Conservation (phyloP, 2,888 invertebrate species). For the Ctenicera cuprea region DNA sequence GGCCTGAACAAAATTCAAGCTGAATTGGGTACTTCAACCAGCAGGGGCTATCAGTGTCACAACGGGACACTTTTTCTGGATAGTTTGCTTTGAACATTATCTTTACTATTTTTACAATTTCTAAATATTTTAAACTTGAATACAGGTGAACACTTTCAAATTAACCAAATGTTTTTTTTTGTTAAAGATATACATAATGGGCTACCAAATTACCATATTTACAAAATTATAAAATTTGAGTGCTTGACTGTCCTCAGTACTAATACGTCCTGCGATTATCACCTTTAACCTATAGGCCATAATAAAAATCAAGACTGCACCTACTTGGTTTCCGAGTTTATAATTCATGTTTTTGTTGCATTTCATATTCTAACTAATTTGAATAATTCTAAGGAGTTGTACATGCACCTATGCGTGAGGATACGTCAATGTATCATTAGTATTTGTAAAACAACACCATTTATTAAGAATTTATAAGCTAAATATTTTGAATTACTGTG, state of each 20-base stretch:
- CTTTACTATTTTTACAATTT: too few species aligned
- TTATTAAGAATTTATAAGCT: too few species aligned
- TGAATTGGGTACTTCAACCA: neutral
- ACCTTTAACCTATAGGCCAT: neutral
- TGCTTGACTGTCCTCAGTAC: neutral
- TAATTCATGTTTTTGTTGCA: constrained; percentile 11
- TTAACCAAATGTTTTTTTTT: neutral
- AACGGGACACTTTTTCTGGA: neutral
- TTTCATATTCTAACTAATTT: neutral
- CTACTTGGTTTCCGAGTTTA: constrained; percentile 8
- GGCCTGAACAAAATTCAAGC: neutral
- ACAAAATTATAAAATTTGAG: neutral
- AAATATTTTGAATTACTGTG: too few species aligned
- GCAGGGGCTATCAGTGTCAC: neutral
- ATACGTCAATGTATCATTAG: too few species aligned
- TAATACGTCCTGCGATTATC: neutral
- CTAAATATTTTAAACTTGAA: neutral
- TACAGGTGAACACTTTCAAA: neutral
- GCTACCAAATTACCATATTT: constrained; percentile 1
- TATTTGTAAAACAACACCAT: too few species aligned
- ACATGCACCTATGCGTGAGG: neutral
- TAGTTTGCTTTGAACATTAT: too few species aligned
- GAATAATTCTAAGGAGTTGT: neutral
- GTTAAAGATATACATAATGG: neutral
- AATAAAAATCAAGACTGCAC: constrained; percentile 7